Percentiles rank a stretch among this genome's conserved stretches.
phyloP scores from a whole-genome alignment of 2,888 invertebrate species.

The Mayetiola destructor region DNA sequence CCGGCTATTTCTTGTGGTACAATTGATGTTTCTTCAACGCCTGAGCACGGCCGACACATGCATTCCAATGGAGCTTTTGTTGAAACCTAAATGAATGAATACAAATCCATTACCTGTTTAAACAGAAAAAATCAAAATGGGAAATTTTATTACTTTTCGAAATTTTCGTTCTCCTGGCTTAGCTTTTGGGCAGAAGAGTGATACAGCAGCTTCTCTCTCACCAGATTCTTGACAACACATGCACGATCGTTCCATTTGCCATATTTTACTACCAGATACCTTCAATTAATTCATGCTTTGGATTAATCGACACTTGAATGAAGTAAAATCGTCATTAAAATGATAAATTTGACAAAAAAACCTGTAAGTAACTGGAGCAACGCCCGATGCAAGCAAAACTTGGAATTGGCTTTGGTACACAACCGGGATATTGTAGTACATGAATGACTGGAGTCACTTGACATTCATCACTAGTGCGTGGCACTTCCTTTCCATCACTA shows the following conservation, averaged over 20 bases:
- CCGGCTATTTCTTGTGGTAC: conserved; percentile 82
- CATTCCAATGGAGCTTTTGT: conserved; percentile 86
- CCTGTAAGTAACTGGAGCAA: conserved; percentile 85
- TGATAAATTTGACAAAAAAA: conserved; percentile 26
- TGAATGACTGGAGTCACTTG: conserved; percentile 85
- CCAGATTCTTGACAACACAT: conserved; percentile 93
- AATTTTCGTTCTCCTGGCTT: conserved; percentile 73
- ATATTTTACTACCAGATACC: conserved; percentile 90
- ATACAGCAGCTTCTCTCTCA: conserved; percentile 77
- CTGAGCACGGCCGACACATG: conserved; percentile 87
- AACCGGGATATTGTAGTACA: conserved; percentile 79
- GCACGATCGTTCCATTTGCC: conserved; percentile 91
- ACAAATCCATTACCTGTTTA: conserved; percentile 10
- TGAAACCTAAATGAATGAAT: conserved; percentile 42
- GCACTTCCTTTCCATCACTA: conserved; percentile 1
- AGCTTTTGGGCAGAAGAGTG: conserved; percentile 77
- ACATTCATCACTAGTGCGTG: conserved; percentile 50
- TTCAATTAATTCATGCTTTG: conserved; percentile 26
- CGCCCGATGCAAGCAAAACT: conserved; percentile 85
- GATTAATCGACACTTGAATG: conserved; percentile 14
- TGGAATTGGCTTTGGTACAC: conserved; percentile 83
- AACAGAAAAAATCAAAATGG: background rate
- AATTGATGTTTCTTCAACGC: conserved; percentile 72
- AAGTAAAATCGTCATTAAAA: background rate
- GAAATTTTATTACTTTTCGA: conserved; percentile 46